These are phyloP conservation scores for Mesoclemmys tuberculata DNA, from an alignment of 2,113 vertebrate genomes.

Conservation along the genomic window DNA sequence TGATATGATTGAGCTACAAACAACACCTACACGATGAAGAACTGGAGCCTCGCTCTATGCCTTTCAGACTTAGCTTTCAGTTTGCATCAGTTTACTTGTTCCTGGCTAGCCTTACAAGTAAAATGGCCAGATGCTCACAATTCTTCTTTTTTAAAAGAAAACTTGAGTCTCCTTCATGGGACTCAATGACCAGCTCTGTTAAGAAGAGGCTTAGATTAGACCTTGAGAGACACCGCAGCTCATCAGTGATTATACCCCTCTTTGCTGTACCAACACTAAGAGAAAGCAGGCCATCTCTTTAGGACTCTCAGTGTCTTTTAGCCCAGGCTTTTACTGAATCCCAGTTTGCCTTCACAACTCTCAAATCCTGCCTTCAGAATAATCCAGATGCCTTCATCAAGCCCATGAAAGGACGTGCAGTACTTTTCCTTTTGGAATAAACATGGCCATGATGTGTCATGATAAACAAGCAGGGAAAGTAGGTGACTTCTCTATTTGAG, in stretches of 20 bases:
- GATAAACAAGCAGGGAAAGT: no score
- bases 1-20: background rate
- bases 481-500: background rate
- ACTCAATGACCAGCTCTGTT: background rate
- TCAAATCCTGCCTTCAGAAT: no score
- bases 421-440: no score
- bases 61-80: background rate
- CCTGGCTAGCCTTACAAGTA: no score
- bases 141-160: no score
- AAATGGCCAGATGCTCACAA: no score
- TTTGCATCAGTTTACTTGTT: no score
- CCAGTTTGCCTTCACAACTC: background rate
- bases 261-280: background rate
- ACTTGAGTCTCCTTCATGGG: background rate
- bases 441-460: no score
- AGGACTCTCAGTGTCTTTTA: background rate
- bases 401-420: no score
- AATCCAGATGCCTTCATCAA: no score
- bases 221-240: background rate
- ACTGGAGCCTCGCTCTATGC: background rate
- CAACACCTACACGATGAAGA: background rate
- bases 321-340: background rate
- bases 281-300: background rate
- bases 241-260: background rate
- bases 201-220: background rate